Evolutionary conservation across 1,140 invertebrate species (phyloP).

Genomic region (Caenorhabditis elegans): WBcel235 BX284602.5:5189501-5190000

Average conservation of each 20-base stretch:
- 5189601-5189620: slow-evolving; percentile 25
- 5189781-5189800: neutral
- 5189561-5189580: neutral
- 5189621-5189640: slow-evolving; percentile 20
- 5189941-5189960: too few relatives aligned
- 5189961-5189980: too few relatives aligned
- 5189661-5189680: slow-evolving; percentile 4
- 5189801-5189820: neutral
- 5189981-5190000: too few relatives aligned
- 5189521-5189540: too few relatives aligned
- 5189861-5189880: too few relatives aligned
- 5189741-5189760: neutral
- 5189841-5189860: too few relatives aligned
- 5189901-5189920: too few relatives aligned
- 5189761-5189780: neutral
- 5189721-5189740: neutral
- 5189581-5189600: neutral
- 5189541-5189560: neutral
- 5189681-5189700: neutral
- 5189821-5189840: too few relatives aligned
- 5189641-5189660: neutral
- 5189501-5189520: too few relatives aligned
- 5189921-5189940: too few relatives aligned
- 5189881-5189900: too few relatives aligned
- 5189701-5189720: neutral